Evolutionary conservation across 2,113 vertebrate genomes (phyloP).

Genomic region (Trichomycterus rosablanca): DNA sequence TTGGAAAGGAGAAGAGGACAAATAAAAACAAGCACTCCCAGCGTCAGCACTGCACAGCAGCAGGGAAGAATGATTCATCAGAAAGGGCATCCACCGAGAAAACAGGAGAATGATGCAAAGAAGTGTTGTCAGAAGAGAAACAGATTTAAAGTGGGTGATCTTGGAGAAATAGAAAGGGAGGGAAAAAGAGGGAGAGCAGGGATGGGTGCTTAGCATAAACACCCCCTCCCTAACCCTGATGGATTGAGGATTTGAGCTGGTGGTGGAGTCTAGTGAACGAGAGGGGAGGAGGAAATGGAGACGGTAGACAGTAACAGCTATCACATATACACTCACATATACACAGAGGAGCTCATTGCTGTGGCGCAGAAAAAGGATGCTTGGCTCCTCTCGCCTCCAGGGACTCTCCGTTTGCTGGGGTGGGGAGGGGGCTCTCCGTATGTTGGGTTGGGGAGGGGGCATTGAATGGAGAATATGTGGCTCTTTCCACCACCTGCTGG

Average conservation of each 20-base stretch:
- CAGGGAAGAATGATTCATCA: constrained; percentile 47
- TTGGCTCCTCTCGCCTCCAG: constrained; percentile 19
- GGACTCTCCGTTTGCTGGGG: not conserved
- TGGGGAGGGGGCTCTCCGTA: too few species aligned
- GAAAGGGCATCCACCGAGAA: constrained; percentile 18
- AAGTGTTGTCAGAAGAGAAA: not conserved
- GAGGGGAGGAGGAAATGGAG: constrained; percentile 18
- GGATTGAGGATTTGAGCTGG: constrained; percentile 48
- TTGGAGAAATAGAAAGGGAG: constrained; percentile 2
- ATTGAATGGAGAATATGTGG: not conserved
- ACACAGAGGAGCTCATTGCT: constrained; percentile 16
- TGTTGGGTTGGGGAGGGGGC: too few species aligned
- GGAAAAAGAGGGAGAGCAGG: constrained; percentile 24
- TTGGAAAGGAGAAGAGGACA: constrained; percentile 24
- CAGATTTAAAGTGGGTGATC: constrained; percentile 10
- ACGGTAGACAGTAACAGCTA: constrained; percentile 4
- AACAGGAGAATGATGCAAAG: constrained; percentile 2
- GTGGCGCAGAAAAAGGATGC: constrained; percentile 10
- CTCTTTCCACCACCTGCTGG: constrained; percentile 13
- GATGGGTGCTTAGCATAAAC: constrained; percentile 59
- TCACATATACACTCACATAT: constrained; percentile 21
- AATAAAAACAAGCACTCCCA: constrained; percentile 28
- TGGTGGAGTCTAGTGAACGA: constrained; percentile 31
- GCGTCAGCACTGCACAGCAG: constrained; percentile 37
- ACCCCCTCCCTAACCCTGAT: constrained; percentile 52